Conservation (phyloP, 2,888 invertebrate genomes). For the Minunthozetes semirufus region DNA sequence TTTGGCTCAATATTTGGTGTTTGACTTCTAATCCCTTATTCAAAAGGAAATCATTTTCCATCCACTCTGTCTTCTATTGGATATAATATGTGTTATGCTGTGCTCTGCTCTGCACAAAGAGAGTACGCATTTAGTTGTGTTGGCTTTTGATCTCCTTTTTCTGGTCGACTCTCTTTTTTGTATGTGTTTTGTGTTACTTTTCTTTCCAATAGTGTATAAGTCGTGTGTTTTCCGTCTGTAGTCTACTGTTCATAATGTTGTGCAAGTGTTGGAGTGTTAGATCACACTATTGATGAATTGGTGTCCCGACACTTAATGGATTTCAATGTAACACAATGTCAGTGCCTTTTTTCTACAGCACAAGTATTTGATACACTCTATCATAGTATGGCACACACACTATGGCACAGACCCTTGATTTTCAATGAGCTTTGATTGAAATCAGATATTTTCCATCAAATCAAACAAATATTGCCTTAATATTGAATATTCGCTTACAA, state of each 20-base stretch:
- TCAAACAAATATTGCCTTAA: background rate
- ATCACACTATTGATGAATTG: constrained; percentile 21
- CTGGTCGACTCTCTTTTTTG: background rate
- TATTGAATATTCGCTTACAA: constrained; percentile 9
- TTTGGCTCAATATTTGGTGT: background rate
- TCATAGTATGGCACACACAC: background rate
- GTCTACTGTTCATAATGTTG: constrained; percentile 2
- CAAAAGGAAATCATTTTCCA: constrained; percentile 28
- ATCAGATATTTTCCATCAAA: constrained; percentile 7
- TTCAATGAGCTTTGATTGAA: constrained; percentile 8
- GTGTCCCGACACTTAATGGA: constrained; percentile 27
- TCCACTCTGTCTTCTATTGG: background rate
- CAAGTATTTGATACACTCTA: background rate
- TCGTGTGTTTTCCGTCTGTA: background rate
- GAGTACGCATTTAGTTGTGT: constrained; percentile 6
- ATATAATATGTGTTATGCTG: background rate
- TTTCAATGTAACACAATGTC: constrained; percentile 25
- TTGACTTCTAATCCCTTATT: constrained; percentile 17
- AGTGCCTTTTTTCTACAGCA: background rate
- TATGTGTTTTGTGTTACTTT: constrained; percentile 1
- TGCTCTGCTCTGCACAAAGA: background rate
- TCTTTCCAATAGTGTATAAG: background rate
- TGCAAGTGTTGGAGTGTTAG: constrained; percentile 16
- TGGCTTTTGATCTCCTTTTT: constrained; percentile 23
- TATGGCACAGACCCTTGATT: background rate